Percentiles rank a stretch among this genome's conserved stretches.
Evolutionary conservation across 2,113 vertebrate genomes (phyloP).

Genomic region (Grammomys dolichurus): DNA sequence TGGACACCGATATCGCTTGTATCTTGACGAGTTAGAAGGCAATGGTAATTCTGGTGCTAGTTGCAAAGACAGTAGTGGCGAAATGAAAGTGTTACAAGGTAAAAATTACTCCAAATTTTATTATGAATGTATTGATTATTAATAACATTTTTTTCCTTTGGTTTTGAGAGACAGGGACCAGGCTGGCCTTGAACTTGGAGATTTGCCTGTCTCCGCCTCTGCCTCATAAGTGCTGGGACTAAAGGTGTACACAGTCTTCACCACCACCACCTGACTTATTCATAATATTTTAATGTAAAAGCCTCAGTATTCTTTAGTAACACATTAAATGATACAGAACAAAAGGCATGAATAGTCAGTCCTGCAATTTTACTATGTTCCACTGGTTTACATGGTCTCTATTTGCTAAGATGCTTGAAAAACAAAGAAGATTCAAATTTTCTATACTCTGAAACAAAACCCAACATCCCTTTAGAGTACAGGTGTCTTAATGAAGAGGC

Average conservation of each 20-base stretch:
- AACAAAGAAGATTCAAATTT: conserved; percentile 1
- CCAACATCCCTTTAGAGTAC: background rate
- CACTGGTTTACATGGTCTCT: conserved; percentile 18
- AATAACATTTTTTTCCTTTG: background rate
- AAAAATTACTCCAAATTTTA: conserved; percentile 62
- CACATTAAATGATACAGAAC: background rate
- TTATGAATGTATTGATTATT: background rate
- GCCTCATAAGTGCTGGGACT: background rate
- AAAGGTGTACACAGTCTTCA: background rate
- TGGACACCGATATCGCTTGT: conserved; percentile 97
- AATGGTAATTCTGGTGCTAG: conserved; percentile 84
- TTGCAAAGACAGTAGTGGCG: conserved; percentile 86
- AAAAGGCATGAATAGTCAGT: background rate
- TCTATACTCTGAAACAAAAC: conserved; percentile 41
- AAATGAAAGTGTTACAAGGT: conserved; percentile 89
- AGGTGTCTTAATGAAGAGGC: background rate
- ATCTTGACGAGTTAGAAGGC: conserved; percentile 96
- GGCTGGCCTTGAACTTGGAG: background rate
- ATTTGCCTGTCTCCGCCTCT: background rate
- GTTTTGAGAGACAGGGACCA: background rate
- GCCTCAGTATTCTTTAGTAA: conserved; percentile 1
- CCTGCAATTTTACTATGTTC: background rate
- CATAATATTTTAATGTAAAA: background rate
- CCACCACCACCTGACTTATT: background rate
- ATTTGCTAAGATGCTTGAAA: conserved; percentile 42